Percentiles rank a stretch among this genome's conserved stretches.
Conservation (phyloP, 2,888 invertebrate genomes). For the Apocheima hispidaria region DNA sequence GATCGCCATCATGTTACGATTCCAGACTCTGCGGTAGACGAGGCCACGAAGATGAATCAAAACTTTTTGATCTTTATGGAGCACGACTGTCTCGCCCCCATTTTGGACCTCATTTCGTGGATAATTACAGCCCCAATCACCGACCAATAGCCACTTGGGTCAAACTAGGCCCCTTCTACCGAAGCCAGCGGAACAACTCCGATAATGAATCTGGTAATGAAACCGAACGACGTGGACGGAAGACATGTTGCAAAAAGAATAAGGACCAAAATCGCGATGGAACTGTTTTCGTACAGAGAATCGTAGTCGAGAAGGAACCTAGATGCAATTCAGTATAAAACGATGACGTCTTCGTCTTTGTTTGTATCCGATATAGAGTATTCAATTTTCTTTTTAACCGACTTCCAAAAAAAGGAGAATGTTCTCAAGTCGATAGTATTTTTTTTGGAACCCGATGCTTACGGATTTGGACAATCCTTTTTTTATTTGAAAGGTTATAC, state of each 20-base stretch:
- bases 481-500: too few relatives aligned
- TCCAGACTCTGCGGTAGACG: conserved; percentile 9
- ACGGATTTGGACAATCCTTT: too few relatives aligned
- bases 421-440: too few relatives aligned
- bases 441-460: too few relatives aligned
- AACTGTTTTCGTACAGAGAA: conserved; percentile 35
- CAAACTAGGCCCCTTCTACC: conserved; percentile 17
- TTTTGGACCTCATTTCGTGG: not conserved
- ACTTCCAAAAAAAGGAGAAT: too few relatives aligned
- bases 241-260: conserved; percentile 20
- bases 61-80: not conserved
- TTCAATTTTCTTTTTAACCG: too few relatives aligned
- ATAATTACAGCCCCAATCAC: not conserved
- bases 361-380: not conserved
- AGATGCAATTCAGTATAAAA: conserved; percentile 38
- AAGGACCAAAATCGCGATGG: conserved; percentile 37
- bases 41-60: not conserved
- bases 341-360: conserved; percentile 3
- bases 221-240: conserved; percentile 27
- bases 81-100: not conserved
- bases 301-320: conserved; percentile 34
- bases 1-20: conserved; percentile 1
- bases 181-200: conserved; percentile 5
- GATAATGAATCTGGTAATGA: conserved; percentile 37
- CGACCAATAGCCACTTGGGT: conserved; percentile 23